These are phyloP conservation scores for Zaprionus tsacasi DNA, from an alignment of 1,140 invertebrate genomes.

Conservation along the genomic window DNA sequence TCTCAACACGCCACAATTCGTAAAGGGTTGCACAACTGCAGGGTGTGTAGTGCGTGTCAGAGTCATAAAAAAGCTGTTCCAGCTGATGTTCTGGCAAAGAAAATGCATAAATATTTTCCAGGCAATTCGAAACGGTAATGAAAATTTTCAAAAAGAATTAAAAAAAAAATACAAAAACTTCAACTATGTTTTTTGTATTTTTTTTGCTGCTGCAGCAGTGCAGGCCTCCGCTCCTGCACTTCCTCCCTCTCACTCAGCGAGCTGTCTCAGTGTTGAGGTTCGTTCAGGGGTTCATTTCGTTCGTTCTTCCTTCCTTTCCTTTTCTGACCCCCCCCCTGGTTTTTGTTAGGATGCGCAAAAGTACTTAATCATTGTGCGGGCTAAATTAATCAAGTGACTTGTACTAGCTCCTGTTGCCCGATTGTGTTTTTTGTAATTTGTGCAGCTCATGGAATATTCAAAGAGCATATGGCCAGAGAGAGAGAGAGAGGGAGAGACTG, in stretches of 20 bases:
- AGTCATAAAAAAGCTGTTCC: slow-evolving; percentile 61
- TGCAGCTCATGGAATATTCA: slow-evolving; percentile 79
- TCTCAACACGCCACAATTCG: slow-evolving; percentile 4
- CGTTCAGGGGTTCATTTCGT: background rate
- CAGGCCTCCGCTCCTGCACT: background rate
- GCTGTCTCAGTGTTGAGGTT: slow-evolving; percentile 41
- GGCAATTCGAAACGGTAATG: slow-evolving; percentile 29
- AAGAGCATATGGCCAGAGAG: slow-evolving; percentile 65
- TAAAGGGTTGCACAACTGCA: slow-evolving; percentile 56
- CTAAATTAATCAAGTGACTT: slow-evolving; percentile 83
- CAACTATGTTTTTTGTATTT: slow-evolving; percentile 20
- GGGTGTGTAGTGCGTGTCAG: slow-evolving; percentile 35
- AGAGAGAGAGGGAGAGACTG: slow-evolving; percentile 2
- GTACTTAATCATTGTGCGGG: slow-evolving; percentile 83
- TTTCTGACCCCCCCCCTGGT: background rate
- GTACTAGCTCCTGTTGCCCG: slow-evolving; percentile 52
- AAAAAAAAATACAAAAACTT: slow-evolving; percentile 11
- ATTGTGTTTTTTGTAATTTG: slow-evolving; percentile 69
- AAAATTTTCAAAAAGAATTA: slow-evolving; percentile 24
- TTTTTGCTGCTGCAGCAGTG: slow-evolving; percentile 32
- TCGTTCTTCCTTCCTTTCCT: slow-evolving; percentile 7
- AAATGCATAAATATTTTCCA: slow-evolving; percentile 54
- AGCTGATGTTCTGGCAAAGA: slow-evolving; percentile 7
- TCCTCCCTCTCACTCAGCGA: slow-evolving; percentile 18
- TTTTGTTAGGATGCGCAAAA: slow-evolving; percentile 67